Conservation (phyloP, 1,140 invertebrate species). For the Solenopsis invicta region DNA sequence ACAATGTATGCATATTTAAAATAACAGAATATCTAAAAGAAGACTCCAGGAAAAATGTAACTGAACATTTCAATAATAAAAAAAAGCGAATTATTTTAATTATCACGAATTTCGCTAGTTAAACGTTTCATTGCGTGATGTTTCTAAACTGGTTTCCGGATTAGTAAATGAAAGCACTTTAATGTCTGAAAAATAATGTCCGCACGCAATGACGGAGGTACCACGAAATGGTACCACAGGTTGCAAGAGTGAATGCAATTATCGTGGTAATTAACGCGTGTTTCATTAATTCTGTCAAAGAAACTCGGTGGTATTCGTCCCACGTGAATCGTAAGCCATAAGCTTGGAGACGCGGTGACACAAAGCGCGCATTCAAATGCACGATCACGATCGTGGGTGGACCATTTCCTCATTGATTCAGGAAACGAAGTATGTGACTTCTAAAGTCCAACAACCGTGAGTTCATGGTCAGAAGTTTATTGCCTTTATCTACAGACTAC, state of each 20-base stretch:
- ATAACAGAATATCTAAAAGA: not conserved
- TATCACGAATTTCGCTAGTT: not conserved
- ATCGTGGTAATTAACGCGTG: conserved; percentile 23
- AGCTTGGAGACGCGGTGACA: not conserved
- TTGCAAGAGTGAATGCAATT: not conserved
- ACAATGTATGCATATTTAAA: not conserved
- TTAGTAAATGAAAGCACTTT: not conserved
- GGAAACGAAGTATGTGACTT: conserved; percentile 39
- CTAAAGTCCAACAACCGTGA: conserved; percentile 11
- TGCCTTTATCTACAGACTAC: conserved; percentile 1
- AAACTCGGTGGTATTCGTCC: not conserved
- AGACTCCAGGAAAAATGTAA: conserved; percentile 3
- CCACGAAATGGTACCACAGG: not conserved
- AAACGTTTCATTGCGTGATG: not conserved
- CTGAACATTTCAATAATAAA: not conserved
- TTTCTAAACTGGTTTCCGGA: not conserved
- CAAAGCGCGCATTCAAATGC: conserved; percentile 45
- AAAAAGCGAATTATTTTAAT: not conserved
- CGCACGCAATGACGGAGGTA: not conserved
- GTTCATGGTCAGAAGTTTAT: conserved; percentile 35
- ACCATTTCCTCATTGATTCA: conserved; percentile 55
- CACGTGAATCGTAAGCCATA: conserved; percentile 19
- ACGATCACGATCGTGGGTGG: conserved; percentile 24
- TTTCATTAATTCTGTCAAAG: conserved; percentile 50
- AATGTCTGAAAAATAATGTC: not conserved